Percentiles rank a stretch among this genome's conserved stretches.
Conservation (phyloP, 2,113 vertebrate species). For the Trogon surrucura region DNA sequence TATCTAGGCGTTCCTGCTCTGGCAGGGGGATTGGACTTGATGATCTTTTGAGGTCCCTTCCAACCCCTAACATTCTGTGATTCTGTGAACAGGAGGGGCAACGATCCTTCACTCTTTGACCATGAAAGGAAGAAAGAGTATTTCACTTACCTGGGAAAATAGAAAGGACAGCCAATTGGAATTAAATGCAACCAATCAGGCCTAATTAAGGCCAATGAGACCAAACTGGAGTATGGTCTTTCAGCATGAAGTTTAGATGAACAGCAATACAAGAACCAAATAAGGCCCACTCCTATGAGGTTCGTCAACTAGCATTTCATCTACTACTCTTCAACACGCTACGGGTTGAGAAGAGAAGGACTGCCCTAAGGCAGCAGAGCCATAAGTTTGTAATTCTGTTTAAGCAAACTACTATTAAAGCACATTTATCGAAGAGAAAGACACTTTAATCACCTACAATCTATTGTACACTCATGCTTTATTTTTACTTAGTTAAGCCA, state of each 20-base stretch:
- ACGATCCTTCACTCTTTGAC: neutral
- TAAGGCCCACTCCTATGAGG: neutral
- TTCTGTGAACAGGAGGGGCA: neutral
- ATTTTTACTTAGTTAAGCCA: neutral
- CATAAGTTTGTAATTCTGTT: neutral
- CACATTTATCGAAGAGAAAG: neutral
- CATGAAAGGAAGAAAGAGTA: neutral
- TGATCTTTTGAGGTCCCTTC: too few species aligned
- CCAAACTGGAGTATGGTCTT: neutral
- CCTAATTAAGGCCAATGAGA: neutral
- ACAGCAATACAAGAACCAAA: neutral
- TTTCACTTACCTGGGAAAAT: neutral
- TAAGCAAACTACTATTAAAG: neutral
- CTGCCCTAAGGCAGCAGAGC: neutral
- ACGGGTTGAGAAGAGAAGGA: neutral
- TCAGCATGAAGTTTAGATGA: neutral
- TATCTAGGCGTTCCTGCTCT: too few species aligned
- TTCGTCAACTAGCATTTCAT: neutral
- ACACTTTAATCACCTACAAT: neutral
- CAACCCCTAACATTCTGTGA: too few species aligned
- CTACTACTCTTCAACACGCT: neutral
- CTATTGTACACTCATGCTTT: neutral
- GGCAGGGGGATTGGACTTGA: too few species aligned
- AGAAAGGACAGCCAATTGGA: neutral
- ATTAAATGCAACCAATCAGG: neutral